phyloP scores from a whole-genome alignment of 2,113 vertebrate genomes.

The Cacatua alba region DNA sequence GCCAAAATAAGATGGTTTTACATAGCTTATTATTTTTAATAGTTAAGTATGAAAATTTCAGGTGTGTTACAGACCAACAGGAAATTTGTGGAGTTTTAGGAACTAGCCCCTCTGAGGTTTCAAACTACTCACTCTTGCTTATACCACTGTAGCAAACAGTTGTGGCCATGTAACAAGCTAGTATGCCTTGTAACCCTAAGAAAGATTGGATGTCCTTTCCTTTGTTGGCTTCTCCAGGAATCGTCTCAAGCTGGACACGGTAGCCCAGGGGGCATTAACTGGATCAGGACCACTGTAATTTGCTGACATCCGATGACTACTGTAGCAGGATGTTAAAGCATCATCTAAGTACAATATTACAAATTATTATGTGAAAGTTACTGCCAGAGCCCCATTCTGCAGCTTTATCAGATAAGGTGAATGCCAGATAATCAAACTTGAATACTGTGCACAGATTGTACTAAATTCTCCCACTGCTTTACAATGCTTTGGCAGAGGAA shows the following conservation, averaged over 20 bases:
- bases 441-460: background rate
- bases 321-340: background rate
- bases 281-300: background rate
- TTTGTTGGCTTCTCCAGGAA: background rate
- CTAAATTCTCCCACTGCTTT: constrained; percentile 18
- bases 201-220: background rate
- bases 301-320: accelerated
- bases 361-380: background rate
- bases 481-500: background rate
- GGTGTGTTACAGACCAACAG: background rate
- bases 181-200: background rate
- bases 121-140: background rate
- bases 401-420: background rate
- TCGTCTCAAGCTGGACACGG: background rate
- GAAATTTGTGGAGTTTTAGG: background rate
- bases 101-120: background rate
- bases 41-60: background rate
- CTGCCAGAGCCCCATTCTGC: background rate
- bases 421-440: background rate
- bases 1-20: background rate
- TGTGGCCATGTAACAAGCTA: background rate
- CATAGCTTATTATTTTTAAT: background rate
- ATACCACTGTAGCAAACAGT: background rate
- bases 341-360: background rate
- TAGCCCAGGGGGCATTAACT: background rate